Percentiles rank a stretch among this genome's conserved stretches.
phyloP scores from a whole-genome alignment of 1,140 invertebrate genomes.

The Antheraea mylitta region DNA sequence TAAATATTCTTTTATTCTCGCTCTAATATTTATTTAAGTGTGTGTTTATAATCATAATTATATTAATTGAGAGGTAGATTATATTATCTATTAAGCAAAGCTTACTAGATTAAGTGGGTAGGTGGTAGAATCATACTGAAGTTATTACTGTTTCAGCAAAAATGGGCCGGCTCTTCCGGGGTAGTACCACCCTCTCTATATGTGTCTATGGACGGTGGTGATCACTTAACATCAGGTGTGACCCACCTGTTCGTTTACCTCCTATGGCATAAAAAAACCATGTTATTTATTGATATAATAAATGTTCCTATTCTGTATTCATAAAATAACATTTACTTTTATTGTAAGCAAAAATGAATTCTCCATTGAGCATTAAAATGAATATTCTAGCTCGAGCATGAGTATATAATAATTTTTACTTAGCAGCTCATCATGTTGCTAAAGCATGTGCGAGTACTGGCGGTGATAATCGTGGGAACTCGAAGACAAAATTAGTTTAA shows the following conservation, averaged over 20 bases:
- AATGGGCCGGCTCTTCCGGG: no score
- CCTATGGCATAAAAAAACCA: no score
- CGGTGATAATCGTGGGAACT: conserved; percentile 54
- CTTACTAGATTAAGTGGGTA: no score
- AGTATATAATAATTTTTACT: conserved; percentile 63
- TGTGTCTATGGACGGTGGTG: no score
- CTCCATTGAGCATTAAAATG: conserved; percentile 41
- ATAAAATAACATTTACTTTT: no score
- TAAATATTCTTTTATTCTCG: conserved; percentile 46
- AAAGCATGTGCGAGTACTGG: conserved; percentile 42
- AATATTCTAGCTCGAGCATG: conserved; percentile 28
- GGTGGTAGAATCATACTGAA: no score
- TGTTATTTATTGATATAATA: no score
- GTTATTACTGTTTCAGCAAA: no score
- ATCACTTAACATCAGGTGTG: no score
- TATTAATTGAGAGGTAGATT: conserved; percentile 38
- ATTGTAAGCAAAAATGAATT: conserved; percentile 31
- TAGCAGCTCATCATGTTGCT: conserved; percentile 58
- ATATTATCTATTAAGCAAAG: conserved; percentile 22
- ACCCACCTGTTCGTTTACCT: no score
- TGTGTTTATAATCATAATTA: conserved; percentile 48
- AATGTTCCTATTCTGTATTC: no score
- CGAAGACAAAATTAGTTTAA: conserved; percentile 70
- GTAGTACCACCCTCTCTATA: no score
- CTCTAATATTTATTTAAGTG: conserved; percentile 45